Conservation (phyloP, 2,797 vertebrate genomes). For the Urocyon cinereoargenteus region DNA sequence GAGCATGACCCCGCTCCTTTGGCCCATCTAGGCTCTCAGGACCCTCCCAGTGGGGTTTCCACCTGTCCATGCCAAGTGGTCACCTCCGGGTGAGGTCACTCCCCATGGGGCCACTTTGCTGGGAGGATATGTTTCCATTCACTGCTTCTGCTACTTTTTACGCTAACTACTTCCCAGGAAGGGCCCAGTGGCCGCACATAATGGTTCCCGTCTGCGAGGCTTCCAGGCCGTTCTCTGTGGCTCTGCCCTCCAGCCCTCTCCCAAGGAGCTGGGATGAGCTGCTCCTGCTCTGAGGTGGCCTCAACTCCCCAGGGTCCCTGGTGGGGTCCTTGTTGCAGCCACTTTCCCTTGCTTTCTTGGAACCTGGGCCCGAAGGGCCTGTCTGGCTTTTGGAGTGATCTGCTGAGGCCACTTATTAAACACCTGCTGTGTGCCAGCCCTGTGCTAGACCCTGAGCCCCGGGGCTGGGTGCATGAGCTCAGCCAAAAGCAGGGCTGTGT, state of each 20-base stretch:
- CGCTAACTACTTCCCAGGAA: constrained; percentile 84
- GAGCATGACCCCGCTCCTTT: neutral
- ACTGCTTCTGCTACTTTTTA: constrained; percentile 83
- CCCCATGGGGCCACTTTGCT: neutral
- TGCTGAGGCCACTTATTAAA: neutral
- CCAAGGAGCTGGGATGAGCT: neutral
- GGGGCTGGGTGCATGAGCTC: too few relatives aligned
- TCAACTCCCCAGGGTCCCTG: accelerated
- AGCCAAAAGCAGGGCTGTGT: accelerated
- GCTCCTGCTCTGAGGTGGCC: constrained; percentile 36
- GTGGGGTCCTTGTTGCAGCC: neutral
- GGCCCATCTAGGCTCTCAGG: too few relatives aligned
- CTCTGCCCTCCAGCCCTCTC: neutral
- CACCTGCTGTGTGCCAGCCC: neutral
- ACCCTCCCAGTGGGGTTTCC: neutral
- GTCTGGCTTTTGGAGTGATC: neutral
- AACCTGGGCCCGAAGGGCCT: neutral
- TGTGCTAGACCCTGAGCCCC: accelerated
- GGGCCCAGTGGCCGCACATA: constrained; percentile 69
- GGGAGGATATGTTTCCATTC: constrained; percentile 83
- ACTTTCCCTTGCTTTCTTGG: accelerated
- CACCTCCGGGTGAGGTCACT: neutral
- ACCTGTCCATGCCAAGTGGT: neutral
- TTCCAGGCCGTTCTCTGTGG: neutral
- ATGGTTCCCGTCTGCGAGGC: constrained; percentile 69